Base-by-base conservation (phyloP, 2,888 invertebrate species). In the Ophion costatus region DNA sequence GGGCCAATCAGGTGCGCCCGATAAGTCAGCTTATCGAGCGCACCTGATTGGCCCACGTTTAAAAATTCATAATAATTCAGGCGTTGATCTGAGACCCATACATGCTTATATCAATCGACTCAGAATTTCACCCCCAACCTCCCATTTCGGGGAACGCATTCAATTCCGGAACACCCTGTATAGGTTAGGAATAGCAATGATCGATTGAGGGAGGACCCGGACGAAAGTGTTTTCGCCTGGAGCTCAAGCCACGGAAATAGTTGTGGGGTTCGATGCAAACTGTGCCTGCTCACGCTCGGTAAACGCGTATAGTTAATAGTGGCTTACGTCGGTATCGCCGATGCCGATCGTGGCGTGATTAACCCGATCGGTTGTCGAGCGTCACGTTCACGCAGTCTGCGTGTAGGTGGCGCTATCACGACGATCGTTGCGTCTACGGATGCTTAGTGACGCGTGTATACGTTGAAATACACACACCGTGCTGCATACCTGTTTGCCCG, bases 361-460 rank as follows among this genome's bases (percentile, higher is more conserved):
- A 91, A 91, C 90, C 88, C 81, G 87, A 87, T 88, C 90, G 89
- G 88, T 90, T 89, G 89, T 90, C 88, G 88, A 79, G 84, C 64
- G 84, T 89, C 88, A 87, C 86, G 84, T 88, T 63, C 66, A 10
- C 75, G 56, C 64, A 0, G 7, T 20, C 24, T 22, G 10, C 64
- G n/a, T 29, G 59, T 57, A 63, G 42, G 70, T 61, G 24, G 42
- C 33, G 33, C 66, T n/a, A 57, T 84, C 87, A 87, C 80, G 81
- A 76, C 64, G 9, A 33, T 69, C 61, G 61, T 70, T 61, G 45
- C 57, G 29, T 63, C 73, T 69, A 56, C 75, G 63, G 71, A 75
- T 83, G 67, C 64, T 74, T 63, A 59, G 61, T 17, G 63, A 22
- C 45, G 61, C 63, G 61, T 51, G 79, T 70, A 66, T 20, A 77